phyloP scores from a whole-genome alignment of 2,797 vertebrate genomes.

The Sphenopsis melanotis region DNA sequence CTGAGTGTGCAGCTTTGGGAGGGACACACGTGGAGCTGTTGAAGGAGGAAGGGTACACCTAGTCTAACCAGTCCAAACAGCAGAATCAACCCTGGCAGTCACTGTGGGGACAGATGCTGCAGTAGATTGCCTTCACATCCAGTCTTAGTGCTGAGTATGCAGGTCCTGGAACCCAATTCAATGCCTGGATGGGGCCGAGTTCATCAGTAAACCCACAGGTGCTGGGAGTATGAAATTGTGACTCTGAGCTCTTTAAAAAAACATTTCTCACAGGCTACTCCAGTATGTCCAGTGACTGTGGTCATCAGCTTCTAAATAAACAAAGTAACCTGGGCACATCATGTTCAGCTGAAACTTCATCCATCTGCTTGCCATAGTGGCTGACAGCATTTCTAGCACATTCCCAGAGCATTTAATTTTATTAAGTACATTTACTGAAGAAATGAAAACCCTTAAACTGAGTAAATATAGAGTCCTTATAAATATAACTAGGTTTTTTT shows the following conservation, averaged over 20 bases:
- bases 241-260: not conserved
- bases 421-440: not conserved
- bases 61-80: not conserved
- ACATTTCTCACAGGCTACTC: not conserved
- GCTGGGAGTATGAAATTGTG: not conserved
- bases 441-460: not conserved
- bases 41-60: not conserved
- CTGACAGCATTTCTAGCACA: not conserved
- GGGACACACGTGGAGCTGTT: not conserved
- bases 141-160: not conserved
- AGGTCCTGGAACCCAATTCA: not conserved
- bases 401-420: not conserved
- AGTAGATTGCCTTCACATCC: not conserved
- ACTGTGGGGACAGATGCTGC: not conserved
- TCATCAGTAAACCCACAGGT: not conserved
- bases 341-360: not conserved
- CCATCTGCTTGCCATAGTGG: not conserved
- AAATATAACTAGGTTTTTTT: not conserved
- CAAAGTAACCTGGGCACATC: not conserved
- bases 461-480: not conserved
- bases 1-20: not conserved
- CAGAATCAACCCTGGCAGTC: not conserved
- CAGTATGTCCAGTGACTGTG: not conserved
- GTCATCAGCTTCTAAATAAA: conserved; percentile 4
- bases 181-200: not conserved